Evolutionary conservation across 1,140 invertebrate genomes (phyloP).

Genomic region (Brachionus paranguensis): DNA sequence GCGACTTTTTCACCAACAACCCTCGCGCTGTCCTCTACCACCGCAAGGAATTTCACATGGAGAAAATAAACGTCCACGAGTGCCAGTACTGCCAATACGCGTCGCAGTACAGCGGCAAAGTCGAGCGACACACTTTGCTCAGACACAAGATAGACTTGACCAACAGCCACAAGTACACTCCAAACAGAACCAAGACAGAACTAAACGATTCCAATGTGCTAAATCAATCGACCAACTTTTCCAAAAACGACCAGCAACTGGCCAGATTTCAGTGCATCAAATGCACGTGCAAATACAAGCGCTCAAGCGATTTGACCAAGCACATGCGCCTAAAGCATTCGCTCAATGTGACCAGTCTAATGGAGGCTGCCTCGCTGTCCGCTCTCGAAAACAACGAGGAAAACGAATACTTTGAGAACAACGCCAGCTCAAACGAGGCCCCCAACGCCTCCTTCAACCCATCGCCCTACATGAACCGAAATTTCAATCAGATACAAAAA

Average conservation of each 20-base stretch:
- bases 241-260: constrained; percentile 7
- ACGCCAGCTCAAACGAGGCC: background rate
- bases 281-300: constrained; percentile 38
- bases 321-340: constrained; percentile 36
- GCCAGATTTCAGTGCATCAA: constrained; percentile 22
- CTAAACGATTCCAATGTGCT: constrained; percentile 23
- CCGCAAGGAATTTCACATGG: constrained; percentile 15
- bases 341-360: background rate
- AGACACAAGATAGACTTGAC: constrained; percentile 37
- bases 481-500: constrained; percentile 32
- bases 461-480: background rate
- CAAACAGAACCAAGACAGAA: background rate
- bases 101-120: constrained; percentile 29
- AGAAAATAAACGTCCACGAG: constrained; percentile 35
- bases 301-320: constrained; percentile 36
- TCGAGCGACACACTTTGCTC: constrained; percentile 27
- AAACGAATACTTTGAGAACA: constrained; percentile 19
- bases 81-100: constrained; percentile 36
- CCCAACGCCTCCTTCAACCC: background rate
- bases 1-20: constrained; percentile 31
- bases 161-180: background rate
- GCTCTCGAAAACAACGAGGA: background rate
- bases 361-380: background rate
- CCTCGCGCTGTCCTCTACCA: constrained; percentile 13
- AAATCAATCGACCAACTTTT: constrained; percentile 17